Evolutionary conservation across 1,140 invertebrate species (phyloP).

Genomic region (Hycleus phaleratus): DNA sequence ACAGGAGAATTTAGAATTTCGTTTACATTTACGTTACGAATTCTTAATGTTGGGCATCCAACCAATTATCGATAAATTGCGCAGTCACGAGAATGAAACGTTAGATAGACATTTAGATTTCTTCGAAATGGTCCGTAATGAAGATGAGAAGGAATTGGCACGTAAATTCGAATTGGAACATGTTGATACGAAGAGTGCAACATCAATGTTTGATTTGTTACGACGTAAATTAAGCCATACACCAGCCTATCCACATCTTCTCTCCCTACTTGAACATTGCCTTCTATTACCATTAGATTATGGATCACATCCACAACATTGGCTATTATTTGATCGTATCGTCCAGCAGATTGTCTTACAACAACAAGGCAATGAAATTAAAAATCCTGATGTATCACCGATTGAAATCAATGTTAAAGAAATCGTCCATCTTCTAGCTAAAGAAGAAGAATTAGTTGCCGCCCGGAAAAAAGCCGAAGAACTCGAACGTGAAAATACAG

Average conservation of each 20-base stretch:
- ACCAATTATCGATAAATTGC: constrained; percentile 87
- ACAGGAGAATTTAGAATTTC: constrained; percentile 90
- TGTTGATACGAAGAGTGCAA: constrained; percentile 91
- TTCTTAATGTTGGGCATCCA: constrained; percentile 95
- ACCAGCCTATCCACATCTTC: constrained; percentile 84
- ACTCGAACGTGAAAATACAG: constrained; percentile 80
- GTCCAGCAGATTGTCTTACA: constrained; percentile 95
- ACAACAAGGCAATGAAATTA: constrained; percentile 44
- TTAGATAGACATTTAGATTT: constrained; percentile 89
- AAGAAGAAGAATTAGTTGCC: constrained; percentile 86
- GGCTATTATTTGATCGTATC: constrained; percentile 89
- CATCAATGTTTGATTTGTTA: constrained; percentile 88
- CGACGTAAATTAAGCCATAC: constrained; percentile 86
- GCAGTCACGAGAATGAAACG: constrained; percentile 88
- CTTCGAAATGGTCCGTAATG: constrained; percentile 96
- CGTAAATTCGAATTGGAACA: constrained; percentile 86
- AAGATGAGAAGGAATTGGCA: constrained; percentile 92
- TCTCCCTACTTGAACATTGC: constrained; percentile 87
- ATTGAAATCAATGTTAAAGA: constrained; percentile 87
- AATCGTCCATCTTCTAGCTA: constrained; percentile 83
- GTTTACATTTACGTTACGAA: constrained; percentile 92
- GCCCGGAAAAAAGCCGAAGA: constrained; percentile 81
- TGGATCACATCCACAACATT: constrained; percentile 79
- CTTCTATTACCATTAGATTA: constrained; percentile 80
- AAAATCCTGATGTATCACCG: constrained; percentile 76